Evolutionary conservation across 1,140 invertebrate genomes (phyloP).

Genomic region (Drusus annulatus): DNA sequence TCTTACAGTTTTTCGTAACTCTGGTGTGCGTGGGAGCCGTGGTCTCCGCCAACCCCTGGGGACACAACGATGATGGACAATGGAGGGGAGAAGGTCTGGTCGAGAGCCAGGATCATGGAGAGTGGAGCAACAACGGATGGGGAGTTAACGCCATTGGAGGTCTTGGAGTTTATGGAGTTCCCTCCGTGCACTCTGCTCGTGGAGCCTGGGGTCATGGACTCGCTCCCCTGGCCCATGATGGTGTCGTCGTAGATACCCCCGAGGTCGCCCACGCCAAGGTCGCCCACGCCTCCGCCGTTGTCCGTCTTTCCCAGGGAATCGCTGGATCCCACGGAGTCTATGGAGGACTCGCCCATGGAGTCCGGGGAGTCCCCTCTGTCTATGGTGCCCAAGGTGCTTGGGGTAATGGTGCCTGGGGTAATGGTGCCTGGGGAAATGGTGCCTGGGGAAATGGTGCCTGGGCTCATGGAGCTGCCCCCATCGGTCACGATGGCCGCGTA

Average conservation of each 20-base stretch:
- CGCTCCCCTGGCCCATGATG: slow-evolving; percentile 35
- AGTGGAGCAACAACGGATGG: background rate
- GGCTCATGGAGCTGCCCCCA: slow-evolving; percentile 25
- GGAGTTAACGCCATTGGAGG: background rate
- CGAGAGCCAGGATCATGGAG: slow-evolving; percentile 35
- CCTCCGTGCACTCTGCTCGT: slow-evolving; percentile 11
- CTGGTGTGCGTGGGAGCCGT: too few species aligned
- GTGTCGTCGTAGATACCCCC: slow-evolving; percentile 3
- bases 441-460: too few species aligned
- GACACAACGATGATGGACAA: too few species aligned
- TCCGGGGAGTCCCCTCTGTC: background rate
- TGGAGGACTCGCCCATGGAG: too few species aligned
- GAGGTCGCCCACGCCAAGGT: slow-evolving; percentile 64
- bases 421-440: too few species aligned
- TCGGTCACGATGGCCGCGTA: slow-evolving; percentile 39
- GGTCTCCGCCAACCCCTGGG: too few species aligned
- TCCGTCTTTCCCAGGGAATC: too few species aligned
- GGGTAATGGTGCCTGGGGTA: slow-evolving; percentile 33
- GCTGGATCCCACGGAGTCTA: too few species aligned
- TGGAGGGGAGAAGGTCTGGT: too few species aligned
- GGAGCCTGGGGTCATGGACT: slow-evolving; percentile 58
- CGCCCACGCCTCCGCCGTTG: slow-evolving; percentile 4
- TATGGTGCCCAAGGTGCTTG: slow-evolving; percentile 18
- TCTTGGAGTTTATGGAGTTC: background rate
- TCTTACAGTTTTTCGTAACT: too few species aligned